These are phyloP conservation scores for Pinna nobilis DNA, from an alignment of 1,140 invertebrate genomes.

Conservation along the genomic window DNA sequence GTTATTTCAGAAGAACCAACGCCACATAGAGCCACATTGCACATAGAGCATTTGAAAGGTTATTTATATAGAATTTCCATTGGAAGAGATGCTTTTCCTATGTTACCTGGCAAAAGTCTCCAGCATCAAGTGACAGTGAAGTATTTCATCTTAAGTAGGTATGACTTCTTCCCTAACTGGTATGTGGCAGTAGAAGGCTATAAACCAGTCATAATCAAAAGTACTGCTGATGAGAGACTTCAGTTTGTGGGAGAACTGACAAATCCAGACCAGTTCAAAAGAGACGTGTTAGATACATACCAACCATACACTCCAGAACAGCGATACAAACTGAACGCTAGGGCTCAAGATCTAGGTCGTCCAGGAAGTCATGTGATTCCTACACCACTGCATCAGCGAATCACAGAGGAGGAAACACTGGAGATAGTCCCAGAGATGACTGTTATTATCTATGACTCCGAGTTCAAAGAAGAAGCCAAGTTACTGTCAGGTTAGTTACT, in stretches of 20 bases:
- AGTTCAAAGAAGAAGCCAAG: too few species aligned
- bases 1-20: too few species aligned
- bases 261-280: background rate
- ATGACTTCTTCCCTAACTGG: constrained; percentile 7
- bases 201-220: background rate
- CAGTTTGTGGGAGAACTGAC: background rate
- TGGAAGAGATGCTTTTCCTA: too few species aligned
- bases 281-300: background rate
- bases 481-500: too few species aligned
- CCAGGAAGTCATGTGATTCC: background rate
- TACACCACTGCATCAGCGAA: background rate
- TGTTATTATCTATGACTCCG: too few species aligned
- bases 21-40: too few species aligned
- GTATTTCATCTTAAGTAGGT: background rate
- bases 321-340: background rate
- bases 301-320: background rate
- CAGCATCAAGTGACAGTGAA: background rate
- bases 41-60: too few species aligned
- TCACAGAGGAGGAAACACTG: too few species aligned
- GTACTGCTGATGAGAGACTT: background rate
- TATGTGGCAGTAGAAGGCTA: background rate
- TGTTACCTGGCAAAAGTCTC: background rate
- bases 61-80: too few species aligned
- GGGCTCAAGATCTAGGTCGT: background rate
- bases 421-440: too few species aligned